These are phyloP conservation scores for Miichthys miiuy DNA, from an alignment of 2,797 vertebrate species.

Conservation along the genomic window DNA sequence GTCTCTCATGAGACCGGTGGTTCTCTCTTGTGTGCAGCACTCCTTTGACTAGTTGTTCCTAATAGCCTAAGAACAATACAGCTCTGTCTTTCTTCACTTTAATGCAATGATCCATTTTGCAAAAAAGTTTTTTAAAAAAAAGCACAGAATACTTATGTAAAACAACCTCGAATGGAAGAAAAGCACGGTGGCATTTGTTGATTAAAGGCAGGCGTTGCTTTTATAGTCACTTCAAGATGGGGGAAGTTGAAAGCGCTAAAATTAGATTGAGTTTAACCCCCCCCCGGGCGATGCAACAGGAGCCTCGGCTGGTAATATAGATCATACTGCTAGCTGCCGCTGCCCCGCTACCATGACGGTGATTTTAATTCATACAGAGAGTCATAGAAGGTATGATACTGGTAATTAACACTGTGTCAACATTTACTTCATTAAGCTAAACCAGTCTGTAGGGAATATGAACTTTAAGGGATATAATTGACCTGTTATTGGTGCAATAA, in stretches of 20 bases:
- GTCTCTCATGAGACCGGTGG: background rate
- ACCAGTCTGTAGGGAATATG: slow-evolving; percentile 21
- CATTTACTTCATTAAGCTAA: slow-evolving; percentile 43
- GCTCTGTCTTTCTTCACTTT: background rate
- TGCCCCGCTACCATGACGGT: slow-evolving; percentile 19
- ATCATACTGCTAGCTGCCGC: slow-evolving; percentile 40
- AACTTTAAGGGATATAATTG: background rate
- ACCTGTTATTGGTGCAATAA: background rate
- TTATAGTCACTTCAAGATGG: slow-evolving; percentile 14
- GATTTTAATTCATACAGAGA: slow-evolving; percentile 42
- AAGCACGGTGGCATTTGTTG: background rate
- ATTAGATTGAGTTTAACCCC: slow-evolving; percentile 55
- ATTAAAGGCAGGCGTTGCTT: slow-evolving; percentile 20
- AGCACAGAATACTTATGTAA: background rate
- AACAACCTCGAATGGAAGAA: slow-evolving; percentile 5
- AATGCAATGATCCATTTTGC: slow-evolving; percentile 2
- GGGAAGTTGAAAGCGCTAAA: slow-evolving; percentile 46
- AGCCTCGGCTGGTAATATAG: slow-evolving; percentile 44
- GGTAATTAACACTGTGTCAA: slow-evolving; percentile 55
- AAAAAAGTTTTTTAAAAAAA: background rate
- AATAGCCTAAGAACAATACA: background rate
- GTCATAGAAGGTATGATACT: slow-evolving; percentile 26
- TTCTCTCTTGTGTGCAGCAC: background rate
- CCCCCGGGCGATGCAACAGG: slow-evolving; percentile 44
- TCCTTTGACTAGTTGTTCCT: slow-evolving; percentile 5